Conservation (phyloP, 2,888 invertebrate species). For the Tiphia femorata region DNA sequence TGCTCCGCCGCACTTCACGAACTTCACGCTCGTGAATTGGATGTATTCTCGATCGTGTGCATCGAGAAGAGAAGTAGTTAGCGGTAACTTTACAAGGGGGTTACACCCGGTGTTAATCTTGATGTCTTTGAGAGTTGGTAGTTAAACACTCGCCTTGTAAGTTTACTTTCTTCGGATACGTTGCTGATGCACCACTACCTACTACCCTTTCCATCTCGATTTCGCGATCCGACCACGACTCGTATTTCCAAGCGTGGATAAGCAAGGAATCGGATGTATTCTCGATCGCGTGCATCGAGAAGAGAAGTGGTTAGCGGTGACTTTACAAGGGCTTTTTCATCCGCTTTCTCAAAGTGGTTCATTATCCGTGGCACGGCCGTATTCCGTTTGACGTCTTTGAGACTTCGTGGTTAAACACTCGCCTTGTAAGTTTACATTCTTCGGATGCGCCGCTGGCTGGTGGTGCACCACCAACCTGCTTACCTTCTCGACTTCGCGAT, state of each 20-base stretch:
- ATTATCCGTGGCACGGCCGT: constrained; percentile 47
- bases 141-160: constrained; percentile 46
- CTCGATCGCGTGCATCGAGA: too few species aligned
- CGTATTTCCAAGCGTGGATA: too few species aligned
- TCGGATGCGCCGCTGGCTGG: constrained; percentile 24
- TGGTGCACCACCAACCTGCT: background rate
- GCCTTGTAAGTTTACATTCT: constrained; percentile 40
- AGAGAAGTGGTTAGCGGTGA: too few species aligned
- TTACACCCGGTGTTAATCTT: too few species aligned
- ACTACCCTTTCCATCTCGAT: constrained; percentile 27
- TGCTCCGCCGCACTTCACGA: too few species aligned
- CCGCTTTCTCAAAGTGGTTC: constrained; percentile 39
- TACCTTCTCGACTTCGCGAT: constrained; percentile 31
- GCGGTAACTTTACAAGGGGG: too few species aligned
- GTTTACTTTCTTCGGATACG: constrained; percentile 44
- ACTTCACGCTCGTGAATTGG: too few species aligned
- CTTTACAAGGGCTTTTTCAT: too few species aligned
- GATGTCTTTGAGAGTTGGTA: constrained; percentile 48
- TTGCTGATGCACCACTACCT: constrained; percentile 5
- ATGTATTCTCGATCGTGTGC: too few species aligned
- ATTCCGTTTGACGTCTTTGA: constrained; percentile 57
- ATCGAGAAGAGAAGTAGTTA: too few species aligned
- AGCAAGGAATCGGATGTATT: too few species aligned
- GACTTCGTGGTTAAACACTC: constrained; percentile 51
- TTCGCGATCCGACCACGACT: constrained; percentile 26